Evolutionary conservation across 2,888 invertebrate genomes (phyloP).

Genomic region (Sminthurides aquaticus): DNA sequence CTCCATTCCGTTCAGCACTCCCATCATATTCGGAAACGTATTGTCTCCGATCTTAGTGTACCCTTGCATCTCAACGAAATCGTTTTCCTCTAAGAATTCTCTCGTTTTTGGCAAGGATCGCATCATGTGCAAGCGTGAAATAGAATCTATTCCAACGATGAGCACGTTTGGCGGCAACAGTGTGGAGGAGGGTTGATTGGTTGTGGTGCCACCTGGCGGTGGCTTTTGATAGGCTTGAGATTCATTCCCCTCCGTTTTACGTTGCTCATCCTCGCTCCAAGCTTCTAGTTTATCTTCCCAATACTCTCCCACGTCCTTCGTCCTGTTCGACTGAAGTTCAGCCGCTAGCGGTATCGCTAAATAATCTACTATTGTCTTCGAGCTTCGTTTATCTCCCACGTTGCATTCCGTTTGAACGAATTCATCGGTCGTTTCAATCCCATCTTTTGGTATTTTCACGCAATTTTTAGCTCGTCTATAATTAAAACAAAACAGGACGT

Average conservation of each 20-base stretch:
- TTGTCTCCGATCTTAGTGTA: conserved; percentile 67
- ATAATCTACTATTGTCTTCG: conserved; percentile 3
- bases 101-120: conserved; percentile 68
- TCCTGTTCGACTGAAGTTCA: conserved; percentile 8
- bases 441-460: background rate
- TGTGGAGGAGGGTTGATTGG: conserved; percentile 22
- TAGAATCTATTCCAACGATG: conserved; percentile 31
- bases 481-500: background rate
- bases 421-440: background rate
- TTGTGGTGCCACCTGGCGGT: conserved; percentile 21
- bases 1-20: conserved; percentile 51
- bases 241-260: conserved; percentile 23
- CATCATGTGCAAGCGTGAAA: conserved; percentile 56
- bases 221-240: conserved; percentile 26
- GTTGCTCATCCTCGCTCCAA: conserved; percentile 27
- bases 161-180: conserved; percentile 38
- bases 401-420: conserved; percentile 18
- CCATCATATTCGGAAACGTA: conserved; percentile 83
- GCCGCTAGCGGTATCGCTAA: conserved; percentile 11
- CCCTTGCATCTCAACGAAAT: conserved; percentile 65
- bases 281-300: conserved; percentile 24
- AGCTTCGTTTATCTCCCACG: background rate
- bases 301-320: background rate
- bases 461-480: background rate
- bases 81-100: conserved; percentile 58